Base-by-base conservation (phyloP, 2,113 vertebrate species). In the Menura novaehollandiae region DNA sequence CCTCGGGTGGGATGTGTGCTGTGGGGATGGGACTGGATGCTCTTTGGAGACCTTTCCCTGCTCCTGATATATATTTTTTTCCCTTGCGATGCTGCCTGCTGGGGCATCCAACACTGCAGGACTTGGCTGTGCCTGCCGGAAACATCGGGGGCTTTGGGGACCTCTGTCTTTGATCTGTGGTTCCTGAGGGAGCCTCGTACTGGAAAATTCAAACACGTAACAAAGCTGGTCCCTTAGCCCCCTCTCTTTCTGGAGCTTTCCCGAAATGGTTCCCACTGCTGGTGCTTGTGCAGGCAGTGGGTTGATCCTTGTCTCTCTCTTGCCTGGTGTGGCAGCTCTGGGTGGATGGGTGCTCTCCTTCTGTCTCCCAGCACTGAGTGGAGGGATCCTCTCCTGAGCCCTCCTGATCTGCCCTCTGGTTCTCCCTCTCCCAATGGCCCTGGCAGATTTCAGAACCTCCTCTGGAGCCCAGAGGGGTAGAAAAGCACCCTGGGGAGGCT, bases 41-140 rank as follows among this genome's bases (percentile, higher is more conserved):
- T 60, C 53, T 68, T 63, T 59, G 43, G 71, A 78, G 47, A 43
- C 33, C 21, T 52, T 33, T 93, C 9, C 30, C 21, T 4, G 2
- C 60, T 75, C 67, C 51, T 43, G 49, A 8, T 47, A 2, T 33
- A 68, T n/a, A 15, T 32, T 28, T 53, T 41, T 33, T 12, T 10
- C 41, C 20, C 33, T 21, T 9, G 4, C 2, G 7, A 2, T 47
- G 41, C 18, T 68, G 46, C n/a, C 71, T 64, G 49, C 53, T 52
- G 84, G 53, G 68, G 11, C 5, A 60, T 53, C 68, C 3, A 0
- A 20, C 4, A 44, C 21, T 0, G 1, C 55, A 33, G 87, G 69
- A 37, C 43, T 68, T 1, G 0, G 20, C 59, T 6, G 1, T 0
- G 2, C 13, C 15, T 69, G 55, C 51, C 0, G 0, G 58, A 69